Evolutionary conservation across 2,888 invertebrate species (phyloP).

Genomic region (Apeira syringaria): DNA sequence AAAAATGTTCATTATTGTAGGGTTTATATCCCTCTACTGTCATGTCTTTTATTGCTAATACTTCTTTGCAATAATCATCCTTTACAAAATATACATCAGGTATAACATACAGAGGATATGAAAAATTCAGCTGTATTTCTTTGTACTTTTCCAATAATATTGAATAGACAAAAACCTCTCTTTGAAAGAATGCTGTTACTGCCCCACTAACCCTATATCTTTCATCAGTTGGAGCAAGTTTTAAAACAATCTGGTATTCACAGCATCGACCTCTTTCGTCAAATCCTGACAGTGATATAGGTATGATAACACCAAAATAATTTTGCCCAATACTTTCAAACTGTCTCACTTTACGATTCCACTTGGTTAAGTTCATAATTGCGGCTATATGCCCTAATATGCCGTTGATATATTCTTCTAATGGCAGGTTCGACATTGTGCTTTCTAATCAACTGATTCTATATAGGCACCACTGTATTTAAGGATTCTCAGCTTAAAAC

Average conservation of each 20-base stretch:
- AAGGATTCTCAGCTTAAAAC: no score
- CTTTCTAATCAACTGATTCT: no score
- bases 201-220: constrained; percentile 68
- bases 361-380: constrained; percentile 22
- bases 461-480: no score
- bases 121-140: constrained; percentile 38
- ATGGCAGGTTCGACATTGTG: constrained; percentile 1
- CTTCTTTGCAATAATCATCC: constrained; percentile 60
- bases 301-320: constrained; percentile 68
- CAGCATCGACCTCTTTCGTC: constrained; percentile 11
- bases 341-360: constrained; percentile 41
- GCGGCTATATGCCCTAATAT: constrained; percentile 9
- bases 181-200: constrained; percentile 58
- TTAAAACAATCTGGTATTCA: constrained; percentile 50
- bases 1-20: constrained; percentile 45
- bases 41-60: constrained; percentile 65
- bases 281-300: constrained; percentile 48
- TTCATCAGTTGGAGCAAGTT: constrained; percentile 69
- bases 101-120: constrained; percentile 36
- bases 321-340: constrained; percentile 66
- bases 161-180: constrained; percentile 66
- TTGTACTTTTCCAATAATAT: constrained; percentile 49
- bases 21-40: constrained; percentile 52
- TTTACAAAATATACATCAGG: constrained; percentile 60
- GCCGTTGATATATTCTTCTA: constrained; percentile 11